Conservation (phyloP, 1,140 invertebrate genomes). For the Tyrophagus putrescentiae region DNA sequence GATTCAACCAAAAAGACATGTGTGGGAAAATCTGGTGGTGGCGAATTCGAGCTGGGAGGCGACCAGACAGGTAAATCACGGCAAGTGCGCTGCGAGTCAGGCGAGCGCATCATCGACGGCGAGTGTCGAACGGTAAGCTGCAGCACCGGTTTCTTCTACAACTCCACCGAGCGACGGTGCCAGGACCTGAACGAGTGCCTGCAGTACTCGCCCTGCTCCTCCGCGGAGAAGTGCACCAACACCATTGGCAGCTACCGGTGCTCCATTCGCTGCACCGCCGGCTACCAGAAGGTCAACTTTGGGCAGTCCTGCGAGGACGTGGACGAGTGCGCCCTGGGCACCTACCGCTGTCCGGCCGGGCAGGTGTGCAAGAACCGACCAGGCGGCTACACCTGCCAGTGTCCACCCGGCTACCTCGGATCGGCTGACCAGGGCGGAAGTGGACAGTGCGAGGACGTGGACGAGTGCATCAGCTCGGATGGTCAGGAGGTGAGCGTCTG, state of each 20-base stretch:
- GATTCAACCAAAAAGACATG: neutral
- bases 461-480: conserved; percentile 42
- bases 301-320: conserved; percentile 46
- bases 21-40: too few species aligned
- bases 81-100: neutral
- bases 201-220: neutral
- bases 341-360: conserved; percentile 54
- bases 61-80: neutral
- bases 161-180: conserved; percentile 35
- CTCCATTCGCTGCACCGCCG: conserved; percentile 50
- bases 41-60: too few species aligned
- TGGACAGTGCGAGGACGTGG: conserved; percentile 46
- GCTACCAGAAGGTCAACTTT: conserved; percentile 45
- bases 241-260: conserved; percentile 58
- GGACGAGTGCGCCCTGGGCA: conserved; percentile 62
- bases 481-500: neutral
- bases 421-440: conserved; percentile 34
- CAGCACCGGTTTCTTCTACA: conserved; percentile 37
- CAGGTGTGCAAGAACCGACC: conserved; percentile 67
- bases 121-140: conserved; percentile 30
- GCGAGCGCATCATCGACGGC: conserved; percentile 30
- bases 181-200: conserved; percentile 44
- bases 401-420: conserved; percentile 51
- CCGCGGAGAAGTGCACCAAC: conserved; percentile 69
- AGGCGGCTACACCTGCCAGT: conserved; percentile 69